These are phyloP conservation scores for Aphis gossypii DNA, from an alignment of 1,140 invertebrate species.

Conservation along the genomic window DNA sequence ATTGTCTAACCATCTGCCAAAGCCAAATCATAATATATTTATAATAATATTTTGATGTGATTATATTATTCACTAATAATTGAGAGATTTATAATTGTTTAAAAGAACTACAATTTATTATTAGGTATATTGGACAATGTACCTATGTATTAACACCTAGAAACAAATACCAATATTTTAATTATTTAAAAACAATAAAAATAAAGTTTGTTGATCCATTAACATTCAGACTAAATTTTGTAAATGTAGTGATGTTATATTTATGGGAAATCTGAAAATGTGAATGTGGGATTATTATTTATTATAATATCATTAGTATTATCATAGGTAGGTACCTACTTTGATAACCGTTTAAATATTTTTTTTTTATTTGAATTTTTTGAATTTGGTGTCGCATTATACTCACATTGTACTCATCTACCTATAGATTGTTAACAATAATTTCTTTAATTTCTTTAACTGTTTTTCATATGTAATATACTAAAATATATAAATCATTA, in stretches of 20 bases:
- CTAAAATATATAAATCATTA: background rate
- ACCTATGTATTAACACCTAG: background rate
- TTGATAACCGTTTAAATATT: too few relatives aligned
- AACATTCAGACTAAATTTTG: background rate
- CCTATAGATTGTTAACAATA: too few relatives aligned
- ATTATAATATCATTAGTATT: too few relatives aligned
- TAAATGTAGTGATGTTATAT: too few relatives aligned
- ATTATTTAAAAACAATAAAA: background rate
- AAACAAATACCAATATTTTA: background rate
- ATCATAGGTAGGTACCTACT: too few relatives aligned
- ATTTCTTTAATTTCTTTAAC: too few relatives aligned
- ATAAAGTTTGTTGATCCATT: background rate
- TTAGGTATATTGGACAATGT: background rate
- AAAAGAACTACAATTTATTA: background rate
- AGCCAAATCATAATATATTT: background rate
- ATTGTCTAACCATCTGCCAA: background rate
- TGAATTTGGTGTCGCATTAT: too few relatives aligned
- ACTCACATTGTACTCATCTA: too few relatives aligned
- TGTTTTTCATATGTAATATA: too few relatives aligned
- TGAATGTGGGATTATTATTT: too few relatives aligned
- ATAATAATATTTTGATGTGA: background rate
- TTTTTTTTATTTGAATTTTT: too few relatives aligned
- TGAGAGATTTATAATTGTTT: background rate
- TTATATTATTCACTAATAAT: background rate
- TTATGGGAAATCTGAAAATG: too few relatives aligned